A percentile compares a stretch with the other conserved stretches of the same genome.
These are phyloP conservation scores for Diadromus collaris DNA, from an alignment of 2,888 invertebrate genomes.

Conservation along the genomic window DNA sequence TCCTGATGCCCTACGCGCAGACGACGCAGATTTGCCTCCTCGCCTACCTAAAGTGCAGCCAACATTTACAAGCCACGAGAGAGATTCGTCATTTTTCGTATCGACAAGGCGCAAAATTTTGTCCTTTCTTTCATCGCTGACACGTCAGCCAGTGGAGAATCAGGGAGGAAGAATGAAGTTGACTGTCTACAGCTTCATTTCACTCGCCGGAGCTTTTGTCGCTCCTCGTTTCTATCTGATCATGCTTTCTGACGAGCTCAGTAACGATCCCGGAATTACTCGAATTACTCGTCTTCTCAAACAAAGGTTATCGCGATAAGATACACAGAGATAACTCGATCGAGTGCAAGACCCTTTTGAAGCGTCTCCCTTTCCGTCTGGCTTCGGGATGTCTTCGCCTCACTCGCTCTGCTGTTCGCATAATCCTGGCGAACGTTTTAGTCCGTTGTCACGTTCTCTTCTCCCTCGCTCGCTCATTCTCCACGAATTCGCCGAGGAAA, in stretches of 20 bases:
- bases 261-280: background rate
- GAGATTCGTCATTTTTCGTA: no score
- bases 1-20: no score
- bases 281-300: background rate
- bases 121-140: background rate
- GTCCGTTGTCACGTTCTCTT: constrained; percentile 4
- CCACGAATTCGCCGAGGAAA: constrained; percentile 1
- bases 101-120: background rate
- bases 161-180: background rate
- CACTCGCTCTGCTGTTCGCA: background rate
- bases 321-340: constrained; percentile 1
- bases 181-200: background rate
- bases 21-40: no score
- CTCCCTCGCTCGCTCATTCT: constrained; percentile 5
- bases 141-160: background rate
- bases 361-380: constrained; percentile 3
- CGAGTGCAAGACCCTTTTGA: background rate
- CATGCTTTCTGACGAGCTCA: background rate
- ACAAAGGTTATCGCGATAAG: background rate
- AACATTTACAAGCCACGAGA: no score
- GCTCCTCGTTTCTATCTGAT: constrained; percentile 5
- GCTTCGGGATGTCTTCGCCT: background rate
- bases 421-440: constrained; percentile 3
- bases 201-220: background rate
- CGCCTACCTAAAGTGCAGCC: no score